These are phyloP conservation scores for Cynaeus angustus DNA, from an alignment of 2,888 invertebrate species.

Conservation along the genomic window DNA sequence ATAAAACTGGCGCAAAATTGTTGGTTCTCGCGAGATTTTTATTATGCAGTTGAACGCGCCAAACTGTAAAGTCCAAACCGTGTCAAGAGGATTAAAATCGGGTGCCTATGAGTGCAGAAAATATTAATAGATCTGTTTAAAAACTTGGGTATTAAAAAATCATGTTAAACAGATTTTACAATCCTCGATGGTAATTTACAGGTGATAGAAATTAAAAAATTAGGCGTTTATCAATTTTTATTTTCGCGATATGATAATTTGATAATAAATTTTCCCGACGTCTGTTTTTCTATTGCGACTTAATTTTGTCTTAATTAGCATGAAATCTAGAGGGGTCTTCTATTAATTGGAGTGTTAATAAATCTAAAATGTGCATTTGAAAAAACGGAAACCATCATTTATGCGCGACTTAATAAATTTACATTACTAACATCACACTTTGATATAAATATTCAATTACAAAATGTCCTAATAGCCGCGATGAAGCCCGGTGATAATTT, in stretches of 20 bases:
- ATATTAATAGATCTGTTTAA: too few species aligned
- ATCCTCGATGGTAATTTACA: background rate
- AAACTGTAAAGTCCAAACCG: too few species aligned
- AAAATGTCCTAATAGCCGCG: conserved; percentile 28
- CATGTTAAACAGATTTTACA: background rate
- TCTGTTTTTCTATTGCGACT: conserved; percentile 16
- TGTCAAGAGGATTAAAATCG: too few species aligned
- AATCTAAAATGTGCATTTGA: conserved; percentile 25
- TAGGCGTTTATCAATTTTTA: background rate
- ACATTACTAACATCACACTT: conserved; percentile 37
- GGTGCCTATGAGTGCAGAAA: too few species aligned
- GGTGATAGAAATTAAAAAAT: background rate
- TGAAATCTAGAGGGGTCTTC: conserved; percentile 8
- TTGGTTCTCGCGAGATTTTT: too few species aligned
- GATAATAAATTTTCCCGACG: too few species aligned
- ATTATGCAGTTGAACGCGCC: too few species aligned
- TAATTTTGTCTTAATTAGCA: conserved; percentile 7
- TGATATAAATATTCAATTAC: conserved; percentile 33
- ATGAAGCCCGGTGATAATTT: conserved; percentile 14
- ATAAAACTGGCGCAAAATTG: too few species aligned
- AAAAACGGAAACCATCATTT: conserved; percentile 40
- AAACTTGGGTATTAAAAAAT: too few species aligned
- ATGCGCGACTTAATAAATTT: conserved; percentile 27
- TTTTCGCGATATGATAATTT: conserved; percentile 10
- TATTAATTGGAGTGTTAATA: conserved; percentile 30